These are phyloP conservation scores for Acanthiza pusilla DNA, from an alignment of 2,797 vertebrate species.

Conservation along the genomic window DNA sequence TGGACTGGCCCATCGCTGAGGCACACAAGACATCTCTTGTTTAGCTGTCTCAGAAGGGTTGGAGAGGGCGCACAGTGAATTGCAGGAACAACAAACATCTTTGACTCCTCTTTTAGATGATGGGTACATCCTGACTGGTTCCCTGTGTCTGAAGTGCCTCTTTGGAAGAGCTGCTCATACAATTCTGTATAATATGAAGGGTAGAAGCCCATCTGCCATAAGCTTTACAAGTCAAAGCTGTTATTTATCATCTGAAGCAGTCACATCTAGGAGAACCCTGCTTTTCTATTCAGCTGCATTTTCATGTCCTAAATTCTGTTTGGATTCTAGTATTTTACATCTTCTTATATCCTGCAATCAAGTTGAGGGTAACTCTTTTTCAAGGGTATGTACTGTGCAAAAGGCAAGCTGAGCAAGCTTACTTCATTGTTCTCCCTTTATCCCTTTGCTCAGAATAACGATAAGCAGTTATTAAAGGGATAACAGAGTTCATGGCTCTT, in stretches of 20 bases:
- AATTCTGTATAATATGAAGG: not conserved
- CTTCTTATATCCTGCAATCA: not conserved
- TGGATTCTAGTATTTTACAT: not conserved
- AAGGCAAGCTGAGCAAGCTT: not conserved
- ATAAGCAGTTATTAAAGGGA: not conserved
- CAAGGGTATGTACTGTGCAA: not conserved
- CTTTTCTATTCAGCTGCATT: not conserved
- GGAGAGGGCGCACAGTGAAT: not conserved
- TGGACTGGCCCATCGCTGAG: not conserved
- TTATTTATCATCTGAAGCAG: not conserved
- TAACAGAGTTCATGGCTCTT: not conserved
- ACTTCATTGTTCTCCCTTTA: not conserved
- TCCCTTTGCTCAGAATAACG: not conserved
- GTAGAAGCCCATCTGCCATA: not conserved
- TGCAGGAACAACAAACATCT: not conserved
- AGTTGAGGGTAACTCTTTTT: not conserved
- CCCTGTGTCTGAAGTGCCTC: not conserved
- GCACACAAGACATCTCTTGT: not conserved
- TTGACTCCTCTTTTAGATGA: not conserved
- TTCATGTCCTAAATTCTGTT: not conserved
- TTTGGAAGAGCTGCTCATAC: not conserved
- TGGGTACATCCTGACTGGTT: rapidly evolving
- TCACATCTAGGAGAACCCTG: not conserved
- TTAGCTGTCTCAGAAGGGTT: not conserved
- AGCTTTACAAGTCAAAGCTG: not conserved